Percentiles rank a stretch among this genome's conserved stretches.
Conservation (phyloP, 2,797 vertebrate genomes). For the Catamblyrhynchus diadema region DNA sequence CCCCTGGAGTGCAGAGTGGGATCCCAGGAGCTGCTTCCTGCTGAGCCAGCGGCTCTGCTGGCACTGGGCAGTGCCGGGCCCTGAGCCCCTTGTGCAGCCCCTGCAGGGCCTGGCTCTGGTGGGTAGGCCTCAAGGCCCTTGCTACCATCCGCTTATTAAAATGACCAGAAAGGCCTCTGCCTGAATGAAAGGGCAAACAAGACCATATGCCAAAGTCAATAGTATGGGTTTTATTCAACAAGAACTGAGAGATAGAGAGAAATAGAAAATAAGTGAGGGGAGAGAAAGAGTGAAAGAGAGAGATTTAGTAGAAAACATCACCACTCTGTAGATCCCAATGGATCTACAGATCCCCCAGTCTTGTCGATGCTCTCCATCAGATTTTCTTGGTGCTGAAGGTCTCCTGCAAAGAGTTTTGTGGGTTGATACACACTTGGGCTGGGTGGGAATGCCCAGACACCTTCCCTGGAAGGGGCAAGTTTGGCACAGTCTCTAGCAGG, state of each 20-base stretch:
- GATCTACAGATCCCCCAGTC: neutral
- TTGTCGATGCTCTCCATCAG: neutral
- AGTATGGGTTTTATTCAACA: neutral
- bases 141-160: fast-evolving
- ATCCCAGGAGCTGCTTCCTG: neutral
- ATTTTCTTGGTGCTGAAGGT: neutral
- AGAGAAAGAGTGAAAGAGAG: neutral
- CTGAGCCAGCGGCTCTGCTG: neutral
- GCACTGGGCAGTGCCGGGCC: neutral
- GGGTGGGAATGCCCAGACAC: neutral
- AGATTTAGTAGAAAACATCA: neutral
- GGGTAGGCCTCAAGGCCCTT: neutral
- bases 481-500: neutral
- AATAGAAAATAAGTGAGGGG: neutral
- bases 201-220: neutral
- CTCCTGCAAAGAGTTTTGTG: neutral
- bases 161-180: neutral
- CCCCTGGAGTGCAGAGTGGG: neutral
- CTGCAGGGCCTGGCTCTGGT: neutral
- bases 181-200: neutral
- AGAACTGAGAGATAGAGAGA: neutral
- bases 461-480: neutral
- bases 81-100: neutral
- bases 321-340: neutral
- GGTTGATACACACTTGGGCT: neutral